Evolutionary conservation across 2,888 invertebrate species (phyloP).

Genomic region (Lasioglossum calceatum): DNA sequence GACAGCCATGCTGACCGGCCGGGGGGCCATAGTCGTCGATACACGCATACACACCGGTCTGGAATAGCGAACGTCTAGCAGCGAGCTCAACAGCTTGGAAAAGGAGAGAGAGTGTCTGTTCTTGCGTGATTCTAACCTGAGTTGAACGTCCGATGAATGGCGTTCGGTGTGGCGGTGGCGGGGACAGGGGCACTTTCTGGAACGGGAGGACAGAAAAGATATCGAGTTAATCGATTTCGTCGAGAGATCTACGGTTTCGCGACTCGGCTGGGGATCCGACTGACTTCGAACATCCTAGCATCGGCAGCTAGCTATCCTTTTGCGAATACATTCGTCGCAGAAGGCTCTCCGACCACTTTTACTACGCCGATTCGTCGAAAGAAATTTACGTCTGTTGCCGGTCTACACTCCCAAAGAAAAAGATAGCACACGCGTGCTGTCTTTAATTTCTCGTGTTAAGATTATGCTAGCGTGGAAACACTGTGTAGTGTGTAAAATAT

Average conservation of each 20-base stretch:
- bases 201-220: slow-evolving; percentile 78
- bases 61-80: slow-evolving; percentile 65
- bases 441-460: too few species aligned
- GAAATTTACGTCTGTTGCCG: neutral
- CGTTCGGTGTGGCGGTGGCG: slow-evolving; percentile 80
- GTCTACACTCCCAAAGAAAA: too few species aligned
- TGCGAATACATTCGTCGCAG: neutral
- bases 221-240: slow-evolving; percentile 78
- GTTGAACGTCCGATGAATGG: slow-evolving; percentile 81
- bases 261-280: slow-evolving; percentile 42
- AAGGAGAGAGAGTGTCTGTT: slow-evolving; percentile 67
- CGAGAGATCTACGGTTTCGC: slow-evolving; percentile 65
- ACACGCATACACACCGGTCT: slow-evolving; percentile 33
- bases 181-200: slow-evolving; percentile 81
- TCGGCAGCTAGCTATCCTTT: slow-evolving; percentile 11
- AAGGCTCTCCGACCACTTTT: neutral
- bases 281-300: neutral
- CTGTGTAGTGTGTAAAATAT: too few species aligned
- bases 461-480: too few species aligned
- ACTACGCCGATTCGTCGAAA: neutral
- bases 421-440: too few species aligned
- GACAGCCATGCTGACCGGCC: slow-evolving; percentile 1
- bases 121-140: slow-evolving; percentile 82
- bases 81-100: slow-evolving; percentile 73
- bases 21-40: slow-evolving; percentile 33